Conservation (phyloP, 2,113 vertebrate genomes). For the Stegastes partitus region DNA sequence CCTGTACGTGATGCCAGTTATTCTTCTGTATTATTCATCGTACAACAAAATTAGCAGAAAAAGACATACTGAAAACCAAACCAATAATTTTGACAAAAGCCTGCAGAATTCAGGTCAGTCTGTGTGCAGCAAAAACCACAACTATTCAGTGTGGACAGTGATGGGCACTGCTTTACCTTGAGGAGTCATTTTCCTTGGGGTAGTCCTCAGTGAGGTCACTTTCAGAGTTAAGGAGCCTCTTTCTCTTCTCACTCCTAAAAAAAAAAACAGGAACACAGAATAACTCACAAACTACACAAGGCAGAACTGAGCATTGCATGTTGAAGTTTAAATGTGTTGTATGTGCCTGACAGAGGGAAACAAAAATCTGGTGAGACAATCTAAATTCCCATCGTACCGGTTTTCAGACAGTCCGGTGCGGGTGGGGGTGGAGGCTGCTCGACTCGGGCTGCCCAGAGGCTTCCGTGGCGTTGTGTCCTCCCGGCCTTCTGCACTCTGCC, state of each 20-base stretch:
- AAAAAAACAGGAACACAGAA: constrained; percentile 23
- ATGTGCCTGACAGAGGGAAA: too few relatives aligned
- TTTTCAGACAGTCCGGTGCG: constrained; percentile 91
- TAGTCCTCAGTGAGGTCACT: constrained; percentile 95
- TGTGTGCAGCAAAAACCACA: neutral
- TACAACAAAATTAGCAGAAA: too few relatives aligned
- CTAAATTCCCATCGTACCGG: constrained; percentile 80
- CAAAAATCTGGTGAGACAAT: neutral
- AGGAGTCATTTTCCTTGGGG: constrained; percentile 98
- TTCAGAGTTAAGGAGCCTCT: constrained; percentile 88
- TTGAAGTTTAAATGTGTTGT: too few relatives aligned
- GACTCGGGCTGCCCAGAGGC: constrained; percentile 88
- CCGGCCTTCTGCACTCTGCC: constrained; percentile 87
- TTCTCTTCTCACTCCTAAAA: constrained; percentile 92
- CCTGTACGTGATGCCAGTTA: constrained; percentile 6
- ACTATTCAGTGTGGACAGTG: neutral
- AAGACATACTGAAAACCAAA: too few relatives aligned
- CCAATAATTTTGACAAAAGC: too few relatives aligned
- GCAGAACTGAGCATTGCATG: neutral
- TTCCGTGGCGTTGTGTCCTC: constrained; percentile 91
- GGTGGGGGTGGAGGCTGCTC: constrained; percentile 87
- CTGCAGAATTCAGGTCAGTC: too few relatives aligned
- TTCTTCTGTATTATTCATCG: too few relatives aligned
- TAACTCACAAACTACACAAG: neutral
- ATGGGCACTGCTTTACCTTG: constrained; percentile 84